phyloP scores from a whole-genome alignment of 1,140 invertebrate genomes.

The Drosophila pachea region DNA sequence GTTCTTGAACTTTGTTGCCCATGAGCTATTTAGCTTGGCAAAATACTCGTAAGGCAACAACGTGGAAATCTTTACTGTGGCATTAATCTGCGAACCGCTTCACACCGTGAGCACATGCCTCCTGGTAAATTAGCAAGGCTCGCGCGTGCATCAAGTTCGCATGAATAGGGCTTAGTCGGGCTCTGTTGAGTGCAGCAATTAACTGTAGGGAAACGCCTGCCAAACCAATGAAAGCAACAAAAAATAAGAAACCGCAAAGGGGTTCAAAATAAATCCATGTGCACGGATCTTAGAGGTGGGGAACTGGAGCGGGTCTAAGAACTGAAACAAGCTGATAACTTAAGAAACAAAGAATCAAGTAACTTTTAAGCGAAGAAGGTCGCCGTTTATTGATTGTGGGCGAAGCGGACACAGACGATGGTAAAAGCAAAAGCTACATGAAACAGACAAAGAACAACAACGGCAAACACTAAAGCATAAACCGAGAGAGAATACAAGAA shows the following conservation, averaged over 20 bases:
- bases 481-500: slow-evolving; percentile 41
- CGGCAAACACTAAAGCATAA: slow-evolving; percentile 23
- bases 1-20: slow-evolving; percentile 62
- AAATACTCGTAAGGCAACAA: slow-evolving; percentile 33
- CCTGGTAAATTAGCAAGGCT: slow-evolving; percentile 24
- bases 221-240: neutral
- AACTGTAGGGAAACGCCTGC: slow-evolving; percentile 50
- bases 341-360: slow-evolving; percentile 39
- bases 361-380: slow-evolving; percentile 54
- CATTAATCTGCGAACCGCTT: slow-evolving; percentile 58
- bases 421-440: slow-evolving; percentile 23
- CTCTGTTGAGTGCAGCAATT: slow-evolving; percentile 49
- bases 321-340: slow-evolving; percentile 35
- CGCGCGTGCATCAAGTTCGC: slow-evolving; percentile 41
- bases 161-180: slow-evolving; percentile 13
- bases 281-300: neutral
- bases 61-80: slow-evolving; percentile 62
- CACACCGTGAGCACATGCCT: slow-evolving; percentile 24
- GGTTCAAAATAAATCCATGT: slow-evolving; percentile 6
- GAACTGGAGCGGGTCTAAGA: slow-evolving; percentile 52
- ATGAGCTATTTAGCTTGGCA: slow-evolving; percentile 28
- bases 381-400: slow-evolving; percentile 70
- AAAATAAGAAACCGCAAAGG: slow-evolving; percentile 31
- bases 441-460: slow-evolving; percentile 10
- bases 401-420: slow-evolving; percentile 38